Base-by-base conservation (phyloP, 2,888 invertebrate species). In the Tiliacea citrago region DNA sequence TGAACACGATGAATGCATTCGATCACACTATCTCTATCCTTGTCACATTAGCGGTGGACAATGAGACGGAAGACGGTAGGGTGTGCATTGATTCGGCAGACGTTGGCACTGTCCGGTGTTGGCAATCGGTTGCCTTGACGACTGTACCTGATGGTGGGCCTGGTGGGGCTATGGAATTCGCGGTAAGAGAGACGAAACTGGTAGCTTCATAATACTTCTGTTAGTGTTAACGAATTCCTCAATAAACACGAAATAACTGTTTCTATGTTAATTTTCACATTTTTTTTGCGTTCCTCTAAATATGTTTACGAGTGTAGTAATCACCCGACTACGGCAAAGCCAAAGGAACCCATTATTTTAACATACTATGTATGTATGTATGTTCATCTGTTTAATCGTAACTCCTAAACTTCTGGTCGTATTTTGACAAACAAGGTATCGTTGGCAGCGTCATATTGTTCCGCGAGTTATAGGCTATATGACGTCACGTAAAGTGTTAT, bases 121-220 rank as follows among this genome's bases (percentile, higher is more conserved):
- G 85, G 86, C 85, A 83, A 83, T 83, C 81, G 73, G 94, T 94
- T 90, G 88, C 91, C 89, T 92, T 93, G 90, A 92, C 86, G 63
- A 86, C 82, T 61, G 66, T 80, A 71, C 89, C 89, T 89, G 79
- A 81, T 66, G 29, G 53, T 61, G 55, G 68, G 71, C 81, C 80
- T 63, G n/a, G 49, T 53, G 53, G 67, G 73, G 83, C 82, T 63
- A 66, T 45, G 63, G 58, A 77, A 81, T n/a, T 24, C n/a, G 81
- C 68, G 63, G 21, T 62, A 42, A 16, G n/a, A 24, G 8, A 72
- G 3, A 51, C n/a, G 13, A 53, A 39, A 39, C 12, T n/a, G 8
- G 0, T 69, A 10, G 8, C 51, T 39, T 39, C 6, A 21, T 45
- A 45, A 45, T 24, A 9, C 13, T 13, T 65, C 9, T 29, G 29